phyloP scores from a whole-genome alignment of 1,140 invertebrate species.

The Pogonomyrmex californicus region DNA sequence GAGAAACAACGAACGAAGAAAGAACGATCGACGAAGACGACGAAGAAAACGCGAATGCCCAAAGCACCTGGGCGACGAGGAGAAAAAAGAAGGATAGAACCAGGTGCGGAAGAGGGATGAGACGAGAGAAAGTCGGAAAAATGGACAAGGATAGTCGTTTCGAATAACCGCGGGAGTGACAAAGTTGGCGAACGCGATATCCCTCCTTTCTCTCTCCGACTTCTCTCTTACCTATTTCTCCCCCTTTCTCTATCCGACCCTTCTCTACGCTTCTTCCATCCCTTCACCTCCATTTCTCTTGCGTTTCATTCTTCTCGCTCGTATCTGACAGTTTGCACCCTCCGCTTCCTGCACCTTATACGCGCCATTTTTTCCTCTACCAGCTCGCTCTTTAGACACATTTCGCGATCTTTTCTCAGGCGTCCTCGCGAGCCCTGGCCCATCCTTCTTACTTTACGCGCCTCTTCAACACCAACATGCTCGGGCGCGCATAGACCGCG shows the following conservation, averaged over 20 bases:
- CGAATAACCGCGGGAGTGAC: constrained; percentile 16
- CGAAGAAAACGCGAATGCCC: constrained; percentile 52
- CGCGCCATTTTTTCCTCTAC: constrained; percentile 43
- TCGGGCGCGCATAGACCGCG: constrained; percentile 34
- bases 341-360: constrained; percentile 44
- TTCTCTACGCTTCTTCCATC: constrained; percentile 26
- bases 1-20: constrained; percentile 33
- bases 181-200: constrained; percentile 50
- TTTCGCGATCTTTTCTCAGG: constrained; percentile 48
- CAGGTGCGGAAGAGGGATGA: neutral
- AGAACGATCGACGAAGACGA: constrained; percentile 33
- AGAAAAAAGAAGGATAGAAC: constrained; percentile 43
- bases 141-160: neutral
- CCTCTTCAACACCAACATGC: constrained; percentile 39
- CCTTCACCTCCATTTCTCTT: constrained; percentile 20
- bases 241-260: constrained; percentile 16
- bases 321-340: constrained; percentile 57
- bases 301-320: constrained; percentile 49
- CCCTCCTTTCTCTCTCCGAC: constrained; percentile 20
- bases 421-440: constrained; percentile 22
- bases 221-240: constrained; percentile 25
- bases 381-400: constrained; percentile 59
- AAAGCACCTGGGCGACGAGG: constrained; percentile 40
- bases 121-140: neutral
- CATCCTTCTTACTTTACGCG: constrained; percentile 50